Conservation (phyloP, 2,113 vertebrate genomes). For the Sturnira hondurensis region DNA sequence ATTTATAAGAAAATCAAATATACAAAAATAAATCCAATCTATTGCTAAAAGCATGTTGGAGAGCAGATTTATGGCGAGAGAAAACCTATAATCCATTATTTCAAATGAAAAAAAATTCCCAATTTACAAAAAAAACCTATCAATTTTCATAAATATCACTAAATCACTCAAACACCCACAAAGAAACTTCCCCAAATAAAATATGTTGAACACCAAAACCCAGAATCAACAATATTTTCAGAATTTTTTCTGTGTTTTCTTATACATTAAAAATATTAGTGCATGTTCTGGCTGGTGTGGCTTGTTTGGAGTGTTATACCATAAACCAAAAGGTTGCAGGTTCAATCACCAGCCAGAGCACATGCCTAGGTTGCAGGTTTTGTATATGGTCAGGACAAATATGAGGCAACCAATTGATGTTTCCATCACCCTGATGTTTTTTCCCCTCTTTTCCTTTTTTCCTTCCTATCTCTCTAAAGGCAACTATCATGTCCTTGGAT, state of each 20-base stretch:
- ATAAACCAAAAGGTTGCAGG: too few species aligned
- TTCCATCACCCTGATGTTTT: too few species aligned
- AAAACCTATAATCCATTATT: background rate
- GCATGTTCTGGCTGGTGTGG: too few species aligned
- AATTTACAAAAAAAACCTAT: background rate
- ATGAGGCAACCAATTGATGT: too few species aligned
- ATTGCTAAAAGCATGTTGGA: background rate
- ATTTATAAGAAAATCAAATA: background rate
- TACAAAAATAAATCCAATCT: background rate
- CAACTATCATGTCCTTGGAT: too few species aligned
- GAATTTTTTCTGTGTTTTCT: background rate
- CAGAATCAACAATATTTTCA: background rate
- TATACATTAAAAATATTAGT: background rate
- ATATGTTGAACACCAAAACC: background rate
- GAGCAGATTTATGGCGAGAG: background rate
- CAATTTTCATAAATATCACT: background rate
- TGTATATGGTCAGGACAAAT: too few species aligned
- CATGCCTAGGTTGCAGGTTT: too few species aligned
- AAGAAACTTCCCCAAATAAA: background rate
- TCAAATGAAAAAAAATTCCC: background rate
- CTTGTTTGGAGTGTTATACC: too few species aligned
- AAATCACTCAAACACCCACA: background rate
- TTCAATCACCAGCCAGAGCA: too few species aligned
- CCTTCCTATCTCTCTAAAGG: too few species aligned
- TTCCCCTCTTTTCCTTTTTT: too few species aligned